Evolutionary conservation across 2,797 vertebrate species (phyloP), one percentile per base, ranked within the genome.

Genomic region (Gallinago stenura): DNA sequence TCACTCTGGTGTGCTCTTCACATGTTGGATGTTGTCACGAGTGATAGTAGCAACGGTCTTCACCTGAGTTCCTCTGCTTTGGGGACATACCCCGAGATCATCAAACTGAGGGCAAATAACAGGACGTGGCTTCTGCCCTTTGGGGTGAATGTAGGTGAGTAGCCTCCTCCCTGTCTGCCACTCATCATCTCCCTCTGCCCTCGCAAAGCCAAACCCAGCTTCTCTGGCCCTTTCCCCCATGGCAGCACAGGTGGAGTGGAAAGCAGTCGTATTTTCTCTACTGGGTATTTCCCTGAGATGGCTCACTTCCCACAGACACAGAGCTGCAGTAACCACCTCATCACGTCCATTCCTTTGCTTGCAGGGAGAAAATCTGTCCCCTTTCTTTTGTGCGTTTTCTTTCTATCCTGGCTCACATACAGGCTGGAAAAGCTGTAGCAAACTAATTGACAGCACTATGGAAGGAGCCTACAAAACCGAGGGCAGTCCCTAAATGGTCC

Each of bases 21-120:
- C 12, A 35, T 62, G 50, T 46, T 39, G 26, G n/a, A 30, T 1
- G 1, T 62, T 62, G 35, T 35, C 1, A 0, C 30, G 24, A 83
- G n/a, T 18, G 31, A 64, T 41, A 21, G 19, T 28, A 54, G 57
- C 19, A 66, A 31, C 39, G 41, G 30, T 56, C n/a, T 66, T 73
- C 33, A 22, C 0, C 0, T 21, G 20, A 22, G 6, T 48, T 81
- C 45, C 64, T 9, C 3, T 72, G 58, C 45, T 79, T 57, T 89
- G 56, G 41, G 43, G 48, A 51, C 8, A 1, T 28, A 35, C 9
- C 56, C 56, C 39, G 60, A 64, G 48, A 45, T 58, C 33, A 50
- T 14, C 73, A 57, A 41, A 73, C 30, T 18, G 53, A 54, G 21
- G 13, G 33, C 48, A 91, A 88, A 51, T 53, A 43, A 15, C 31